Evolutionary conservation across 37 sponge, comb jelly and placozoan species (phyloP).

Genomic region (Spongilla lacustris): DNA sequence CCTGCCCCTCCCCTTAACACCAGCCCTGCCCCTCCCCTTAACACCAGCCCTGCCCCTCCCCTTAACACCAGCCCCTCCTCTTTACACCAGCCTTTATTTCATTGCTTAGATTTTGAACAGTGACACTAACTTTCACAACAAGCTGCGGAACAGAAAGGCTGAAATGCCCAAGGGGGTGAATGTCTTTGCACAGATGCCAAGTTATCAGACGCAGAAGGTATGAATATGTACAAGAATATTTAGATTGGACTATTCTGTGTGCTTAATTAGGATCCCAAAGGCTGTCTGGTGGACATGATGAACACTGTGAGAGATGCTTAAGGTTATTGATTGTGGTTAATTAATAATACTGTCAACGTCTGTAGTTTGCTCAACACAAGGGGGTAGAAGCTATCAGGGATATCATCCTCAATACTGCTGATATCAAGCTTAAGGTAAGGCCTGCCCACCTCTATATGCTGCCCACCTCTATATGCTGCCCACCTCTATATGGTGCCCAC

Average conservation of each 20-base stretch:
- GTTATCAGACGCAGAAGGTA: conserved; percentile 65
- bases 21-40: not conserved
- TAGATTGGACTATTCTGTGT: not conserved
- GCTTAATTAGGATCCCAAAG: conserved; percentile 61
- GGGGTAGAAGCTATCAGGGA: conserved; percentile 69
- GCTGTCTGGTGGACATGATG: conserved; percentile 85
- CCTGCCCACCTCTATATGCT: too few relatives aligned
- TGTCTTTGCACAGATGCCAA: conserved; percentile 58
- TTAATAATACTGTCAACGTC: not conserved
- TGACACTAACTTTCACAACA: conserved; percentile 69
- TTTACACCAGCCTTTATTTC: not conserved
- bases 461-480: too few relatives aligned
- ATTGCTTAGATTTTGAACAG: conserved; percentile 56
- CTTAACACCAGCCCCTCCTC: not conserved
- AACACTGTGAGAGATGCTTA: conserved; percentile 60
- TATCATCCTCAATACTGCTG: conserved; percentile 54
- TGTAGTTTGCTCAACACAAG: conserved; percentile 81
- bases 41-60: not conserved
- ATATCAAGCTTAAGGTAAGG: conserved; percentile 48
- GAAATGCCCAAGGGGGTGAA: conserved; percentile 18
- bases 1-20: not conserved
- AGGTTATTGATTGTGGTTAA: not conserved
- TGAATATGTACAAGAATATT: not conserved
- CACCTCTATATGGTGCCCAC: too few relatives aligned
- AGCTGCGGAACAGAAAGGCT: conserved; percentile 56